These are phyloP conservation scores for Galerucella calmariensis DNA, from an alignment of 2,888 invertebrate genomes.

Conservation along the genomic window DNA sequence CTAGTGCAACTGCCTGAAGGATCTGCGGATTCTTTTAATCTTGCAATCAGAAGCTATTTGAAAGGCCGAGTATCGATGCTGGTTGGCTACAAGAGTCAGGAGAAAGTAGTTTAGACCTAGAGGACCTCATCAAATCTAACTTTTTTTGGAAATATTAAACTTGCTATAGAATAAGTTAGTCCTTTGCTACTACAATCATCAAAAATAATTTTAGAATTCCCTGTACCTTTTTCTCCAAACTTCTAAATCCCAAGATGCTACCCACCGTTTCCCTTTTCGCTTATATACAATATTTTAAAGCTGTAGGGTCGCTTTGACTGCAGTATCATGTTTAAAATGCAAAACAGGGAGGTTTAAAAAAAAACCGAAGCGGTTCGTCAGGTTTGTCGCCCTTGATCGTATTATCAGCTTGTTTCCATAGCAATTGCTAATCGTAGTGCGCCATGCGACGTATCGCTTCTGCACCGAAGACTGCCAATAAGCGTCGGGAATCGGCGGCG, in stretches of 20 bases:
- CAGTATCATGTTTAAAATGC: slow-evolving; percentile 56
- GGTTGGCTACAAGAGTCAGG: no score
- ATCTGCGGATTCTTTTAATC: no score
- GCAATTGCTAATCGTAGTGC: slow-evolving; percentile 70
- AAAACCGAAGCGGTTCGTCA: slow-evolving; percentile 65
- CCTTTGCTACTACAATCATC: no score
- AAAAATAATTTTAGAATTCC: no score
- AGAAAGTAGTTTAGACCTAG: no score
- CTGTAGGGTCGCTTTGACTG: slow-evolving; percentile 22
- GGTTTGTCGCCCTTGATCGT: slow-evolving; percentile 59
- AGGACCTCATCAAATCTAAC: no score
- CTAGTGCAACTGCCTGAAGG: no score
- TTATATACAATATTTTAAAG: not conserved
- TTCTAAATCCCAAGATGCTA: not conserved
- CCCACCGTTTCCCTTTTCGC: not conserved
- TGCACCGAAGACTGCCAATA: slow-evolving; percentile 63
- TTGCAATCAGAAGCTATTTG: no score
- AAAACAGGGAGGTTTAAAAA: slow-evolving; percentile 62
- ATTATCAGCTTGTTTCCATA: slow-evolving; percentile 71
- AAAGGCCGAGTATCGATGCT: no score
- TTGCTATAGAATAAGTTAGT: no score
- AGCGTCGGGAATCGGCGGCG: slow-evolving; percentile 57
- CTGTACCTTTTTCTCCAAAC: no score
- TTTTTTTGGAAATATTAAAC: no score
- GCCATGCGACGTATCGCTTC: slow-evolving; percentile 61